Evolutionary conservation across 2,797 vertebrate species (phyloP), one percentile per base, ranked within the genome.

Genomic region (Thaleichthys pacificus): DNA sequence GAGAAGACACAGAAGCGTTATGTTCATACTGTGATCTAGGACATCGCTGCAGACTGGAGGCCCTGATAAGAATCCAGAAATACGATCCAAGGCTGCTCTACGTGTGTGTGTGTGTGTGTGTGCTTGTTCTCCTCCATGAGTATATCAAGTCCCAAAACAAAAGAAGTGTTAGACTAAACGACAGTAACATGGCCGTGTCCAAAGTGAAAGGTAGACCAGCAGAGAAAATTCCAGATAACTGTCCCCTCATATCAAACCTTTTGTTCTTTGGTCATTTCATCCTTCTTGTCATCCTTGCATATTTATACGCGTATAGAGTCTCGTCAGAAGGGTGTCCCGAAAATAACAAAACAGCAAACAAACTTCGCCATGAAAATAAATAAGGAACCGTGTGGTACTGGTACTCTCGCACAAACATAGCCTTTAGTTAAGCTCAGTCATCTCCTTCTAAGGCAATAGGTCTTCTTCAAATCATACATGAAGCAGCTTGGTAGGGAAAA

Each of bases 211-310:
- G 28, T n/a, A 61, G 70, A 69, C 28, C 66, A 71, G 38, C 17
- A 83, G 86, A 84, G 86, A 85, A 84, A 79, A 84, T 84, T 65
- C 74, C 72, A 77, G 77, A 66, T 64, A 67, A 58, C 57, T 76
- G 69, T 86, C 85, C 12, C 80, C 82, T 91, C 78, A 82, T 85
- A 85, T 87, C 79, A 89, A 88, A 92, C 85, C 77, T 47, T 85
- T 91, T 91, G 89, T 90, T 94, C 93, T 94, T 94, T 94, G 93
- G 93, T 93, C 91, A 78, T 91, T 84, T 90, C 83, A 77, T 92
- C 87, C 85, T 86, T 89, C 85, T 87, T 84, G 69, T 84, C 63
- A 77, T 90, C 85, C 82, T 91, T 93, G 91, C 90, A 93, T 92
- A 93, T 92, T 90, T 87, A 81, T 79, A 77, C 84, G 77, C 70